Percentiles rank a stretch among this genome's conserved stretches.
Evolutionary conservation across 2,888 invertebrate genomes (phyloP).

Genomic region (Melanophora roralis): DNA sequence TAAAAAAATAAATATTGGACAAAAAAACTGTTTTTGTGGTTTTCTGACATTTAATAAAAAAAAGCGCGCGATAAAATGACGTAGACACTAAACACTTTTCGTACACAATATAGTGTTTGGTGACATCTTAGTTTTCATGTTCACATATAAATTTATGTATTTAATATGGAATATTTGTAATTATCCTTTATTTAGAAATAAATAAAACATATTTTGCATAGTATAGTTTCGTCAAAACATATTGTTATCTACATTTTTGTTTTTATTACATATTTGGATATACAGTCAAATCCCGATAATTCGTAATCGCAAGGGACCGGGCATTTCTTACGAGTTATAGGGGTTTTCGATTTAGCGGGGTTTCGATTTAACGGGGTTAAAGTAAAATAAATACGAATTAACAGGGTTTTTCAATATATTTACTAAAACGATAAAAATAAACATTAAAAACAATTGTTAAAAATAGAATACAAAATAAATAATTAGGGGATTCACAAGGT

Average conservation of each 20-base stretch:
- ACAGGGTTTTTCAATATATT: too few species aligned
- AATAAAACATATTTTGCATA: too few species aligned
- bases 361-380: too few species aligned
- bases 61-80: constrained; percentile 75
- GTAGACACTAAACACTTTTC: constrained; percentile 67
- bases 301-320: too few species aligned
- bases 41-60: constrained; percentile 47
- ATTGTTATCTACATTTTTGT: constrained; percentile 14
- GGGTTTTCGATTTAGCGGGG: too few species aligned
- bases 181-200: constrained; percentile 30
- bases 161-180: neutral
- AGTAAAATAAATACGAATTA: too few species aligned
- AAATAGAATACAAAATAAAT: too few species aligned
- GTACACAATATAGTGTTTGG: constrained; percentile 16
- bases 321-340: too few species aligned
- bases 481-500: too few species aligned
- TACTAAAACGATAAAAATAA: too few species aligned
- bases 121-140: neutral
- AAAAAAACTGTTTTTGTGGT: neutral
- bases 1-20: neutral
- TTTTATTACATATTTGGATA: constrained; percentile 67
- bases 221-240: constrained; percentile 75
- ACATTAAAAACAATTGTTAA: too few species aligned
- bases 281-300: too few species aligned
- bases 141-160: constrained; percentile 4